Conservation (phyloP, 1,140 invertebrate species). For the Drosophila rufa region DNA sequence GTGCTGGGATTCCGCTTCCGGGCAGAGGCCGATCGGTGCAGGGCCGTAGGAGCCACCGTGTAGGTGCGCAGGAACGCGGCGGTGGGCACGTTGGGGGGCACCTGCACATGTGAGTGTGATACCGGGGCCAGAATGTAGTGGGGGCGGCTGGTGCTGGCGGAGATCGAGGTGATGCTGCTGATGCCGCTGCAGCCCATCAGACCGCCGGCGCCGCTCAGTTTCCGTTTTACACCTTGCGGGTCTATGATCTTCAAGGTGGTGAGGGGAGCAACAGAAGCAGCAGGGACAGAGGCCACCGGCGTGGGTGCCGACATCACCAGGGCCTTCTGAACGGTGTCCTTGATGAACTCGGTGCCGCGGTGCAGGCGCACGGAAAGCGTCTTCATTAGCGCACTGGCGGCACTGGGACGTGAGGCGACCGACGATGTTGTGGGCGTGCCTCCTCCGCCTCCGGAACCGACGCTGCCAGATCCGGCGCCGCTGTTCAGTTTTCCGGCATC, state of each 20-base stretch:
- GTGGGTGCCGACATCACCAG: constrained; percentile 69
- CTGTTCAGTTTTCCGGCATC: constrained; percentile 53
- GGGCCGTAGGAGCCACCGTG: constrained; percentile 63
- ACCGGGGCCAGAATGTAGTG: constrained; percentile 16
- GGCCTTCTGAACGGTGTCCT: constrained; percentile 85
- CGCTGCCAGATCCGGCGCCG: constrained; percentile 64
- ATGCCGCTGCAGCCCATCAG: constrained; percentile 43
- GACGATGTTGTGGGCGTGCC: constrained; percentile 45
- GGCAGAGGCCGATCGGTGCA: constrained; percentile 72
- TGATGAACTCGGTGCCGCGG: constrained; percentile 86
- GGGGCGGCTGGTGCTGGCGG: constrained; percentile 20
- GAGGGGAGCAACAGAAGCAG: constrained; percentile 5
- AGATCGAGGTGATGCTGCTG: constrained; percentile 20
- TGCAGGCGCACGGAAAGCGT: constrained; percentile 84
- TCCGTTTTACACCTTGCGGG: constrained; percentile 58
- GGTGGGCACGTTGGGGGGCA: constrained; percentile 41
- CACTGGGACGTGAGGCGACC: constrained; percentile 46
- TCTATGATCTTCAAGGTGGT: constrained; percentile 13
- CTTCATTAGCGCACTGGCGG: constrained; percentile 77
- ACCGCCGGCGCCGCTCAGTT: constrained; percentile 57
- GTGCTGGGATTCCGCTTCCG: constrained; percentile 85
- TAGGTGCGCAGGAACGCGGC: constrained; percentile 57
- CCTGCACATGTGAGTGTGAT: constrained; percentile 13
- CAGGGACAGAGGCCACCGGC: constrained; percentile 20
- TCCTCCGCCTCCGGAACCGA: constrained; percentile 68